phyloP scores from a whole-genome alignment of 2,113 vertebrate genomes.

The Corynorhinus townsendii region DNA sequence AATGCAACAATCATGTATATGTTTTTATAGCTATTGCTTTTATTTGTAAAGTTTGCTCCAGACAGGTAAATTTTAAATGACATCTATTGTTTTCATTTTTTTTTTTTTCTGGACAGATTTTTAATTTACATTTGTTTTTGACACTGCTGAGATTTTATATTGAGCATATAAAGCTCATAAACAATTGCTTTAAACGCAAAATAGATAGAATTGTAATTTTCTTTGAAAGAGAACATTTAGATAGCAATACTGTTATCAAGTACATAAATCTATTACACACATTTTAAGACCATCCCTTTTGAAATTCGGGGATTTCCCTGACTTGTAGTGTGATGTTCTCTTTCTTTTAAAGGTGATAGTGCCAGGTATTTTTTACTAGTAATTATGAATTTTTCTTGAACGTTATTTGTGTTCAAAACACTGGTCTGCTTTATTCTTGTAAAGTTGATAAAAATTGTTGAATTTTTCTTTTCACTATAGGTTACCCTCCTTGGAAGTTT shows the following conservation, averaged over 20 bases:
- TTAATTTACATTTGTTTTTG: slow-evolving; percentile 63
- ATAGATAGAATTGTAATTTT: slow-evolving; percentile 45
- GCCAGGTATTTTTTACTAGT: slow-evolving; percentile 72
- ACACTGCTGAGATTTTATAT: slow-evolving; percentile 35
- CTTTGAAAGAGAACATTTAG: slow-evolving; percentile 55
- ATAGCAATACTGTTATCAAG: neutral
- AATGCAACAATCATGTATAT: slow-evolving; percentile 89
- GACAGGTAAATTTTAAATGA: slow-evolving; percentile 84
- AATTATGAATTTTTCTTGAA: slow-evolving; percentile 58
- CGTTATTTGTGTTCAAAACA: slow-evolving; percentile 69
- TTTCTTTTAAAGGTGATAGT: slow-evolving; percentile 76
- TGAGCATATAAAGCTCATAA: neutral
- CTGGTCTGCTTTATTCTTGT: slow-evolving; percentile 81
- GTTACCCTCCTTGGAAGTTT: slow-evolving; percentile 81
- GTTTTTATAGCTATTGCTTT: slow-evolving; percentile 84
- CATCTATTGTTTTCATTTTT: neutral
- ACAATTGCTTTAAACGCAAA: slow-evolving; percentile 30
- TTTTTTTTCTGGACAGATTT: slow-evolving; percentile 61
- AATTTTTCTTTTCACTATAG: slow-evolving; percentile 82
- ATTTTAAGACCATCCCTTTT: slow-evolving; percentile 19
- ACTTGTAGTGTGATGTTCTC: slow-evolving; percentile 61
- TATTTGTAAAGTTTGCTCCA: slow-evolving; percentile 82
- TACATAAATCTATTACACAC: neutral
- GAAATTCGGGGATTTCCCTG: neutral
- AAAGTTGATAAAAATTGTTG: slow-evolving; percentile 83